A percentile compares a stretch with the other conserved stretches of the same genome.
These are phyloP conservation scores for Pachliopta kotzebuea DNA, from an alignment of 2,888 invertebrate species.

Conservation along the genomic window DNA sequence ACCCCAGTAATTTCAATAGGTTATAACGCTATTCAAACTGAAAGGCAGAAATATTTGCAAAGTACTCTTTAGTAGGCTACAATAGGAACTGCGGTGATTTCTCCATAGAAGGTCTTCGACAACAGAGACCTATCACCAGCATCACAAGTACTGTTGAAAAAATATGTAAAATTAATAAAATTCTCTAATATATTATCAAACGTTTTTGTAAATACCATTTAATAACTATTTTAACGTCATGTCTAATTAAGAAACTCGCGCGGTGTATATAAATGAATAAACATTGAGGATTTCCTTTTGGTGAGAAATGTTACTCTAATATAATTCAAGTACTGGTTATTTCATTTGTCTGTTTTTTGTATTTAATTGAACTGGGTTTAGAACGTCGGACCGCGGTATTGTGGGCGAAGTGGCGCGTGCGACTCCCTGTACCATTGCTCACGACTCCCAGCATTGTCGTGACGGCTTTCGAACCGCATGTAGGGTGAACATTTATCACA, in stretches of 20 bases:
- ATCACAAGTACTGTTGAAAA: too few species aligned
- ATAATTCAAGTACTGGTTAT: constrained; percentile 6
- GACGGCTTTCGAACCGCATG: constrained; percentile 39
- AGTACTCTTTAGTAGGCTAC: too few species aligned
- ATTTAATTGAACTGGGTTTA: constrained; percentile 11
- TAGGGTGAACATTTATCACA: constrained; percentile 28
- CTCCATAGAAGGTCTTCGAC: too few species aligned
- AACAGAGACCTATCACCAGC: too few species aligned
- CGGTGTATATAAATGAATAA: not conserved
- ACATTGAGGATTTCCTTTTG: not conserved
- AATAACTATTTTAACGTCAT: not conserved
- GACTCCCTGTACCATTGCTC: constrained; percentile 29
- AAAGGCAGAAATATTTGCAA: too few species aligned
- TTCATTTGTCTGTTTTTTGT: constrained; percentile 11
- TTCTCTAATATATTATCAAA: not conserved
- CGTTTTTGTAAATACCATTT: not conserved
- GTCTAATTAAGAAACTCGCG: not conserved
- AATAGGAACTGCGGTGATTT: too few species aligned
- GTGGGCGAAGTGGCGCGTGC: constrained; percentile 27
- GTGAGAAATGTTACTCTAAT: constrained; percentile 9
- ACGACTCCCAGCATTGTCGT: constrained; percentile 37
- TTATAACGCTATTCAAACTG: too few species aligned
- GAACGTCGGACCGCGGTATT: constrained; percentile 15
- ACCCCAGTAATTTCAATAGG: too few species aligned
- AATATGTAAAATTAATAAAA: too few species aligned